Base-by-base conservation (phyloP, 2,797 vertebrate genomes). In the Uromys caudimaculatus region DNA sequence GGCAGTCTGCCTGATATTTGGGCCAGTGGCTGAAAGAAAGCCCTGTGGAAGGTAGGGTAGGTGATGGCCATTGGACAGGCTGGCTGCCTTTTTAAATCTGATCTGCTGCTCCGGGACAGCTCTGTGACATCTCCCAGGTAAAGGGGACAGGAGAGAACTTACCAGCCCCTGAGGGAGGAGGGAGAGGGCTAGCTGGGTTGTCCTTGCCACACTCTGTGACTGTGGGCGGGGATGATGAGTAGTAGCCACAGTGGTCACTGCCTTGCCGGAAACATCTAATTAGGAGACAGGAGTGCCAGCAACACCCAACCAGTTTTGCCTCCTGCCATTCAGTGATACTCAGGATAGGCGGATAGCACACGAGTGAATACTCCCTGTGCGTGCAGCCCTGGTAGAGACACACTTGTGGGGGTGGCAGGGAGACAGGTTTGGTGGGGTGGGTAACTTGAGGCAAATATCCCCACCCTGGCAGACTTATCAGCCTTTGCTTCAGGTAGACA, bases 201-300 rank as follows among this genome's bases (percentile, higher is more conserved):
- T 83, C 86, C 89, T 95, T 64, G 94, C 85, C 89, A 91, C 83
- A 62, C 92, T 95, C 82, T 35, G 38, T 21, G 23, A 96, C 98
- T 97, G 97, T 97, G 97, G 98, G 97, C n/a, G 1, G 91, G 0
- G 89, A 94, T 2, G 23, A 64, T 67, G 96, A 91, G 92, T 89
- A 32, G 92, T 78, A 27, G 96, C 94, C 96, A 83, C 90, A n/a
- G 93, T 0, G 6, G 96, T 96, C 88, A 6, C 96, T 89, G 41
- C 98, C 97, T 96, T 88, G 89, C 96, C 95, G 96, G 98, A 98
- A 98, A 97, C 69, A 41, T 96, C 97, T 97, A 98, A 98, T 98
- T 98, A 98, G 91, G 96, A 81, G 56, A 90, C 87, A 71, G 92
- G 92, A 93, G 86, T 69, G 67, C 44, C 44, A 17, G 56, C 94